Evolutionary conservation across 2,797 vertebrate species (phyloP), one percentile per base, ranked within the genome.

Genomic region (Leptoclinus maculatus): DNA sequence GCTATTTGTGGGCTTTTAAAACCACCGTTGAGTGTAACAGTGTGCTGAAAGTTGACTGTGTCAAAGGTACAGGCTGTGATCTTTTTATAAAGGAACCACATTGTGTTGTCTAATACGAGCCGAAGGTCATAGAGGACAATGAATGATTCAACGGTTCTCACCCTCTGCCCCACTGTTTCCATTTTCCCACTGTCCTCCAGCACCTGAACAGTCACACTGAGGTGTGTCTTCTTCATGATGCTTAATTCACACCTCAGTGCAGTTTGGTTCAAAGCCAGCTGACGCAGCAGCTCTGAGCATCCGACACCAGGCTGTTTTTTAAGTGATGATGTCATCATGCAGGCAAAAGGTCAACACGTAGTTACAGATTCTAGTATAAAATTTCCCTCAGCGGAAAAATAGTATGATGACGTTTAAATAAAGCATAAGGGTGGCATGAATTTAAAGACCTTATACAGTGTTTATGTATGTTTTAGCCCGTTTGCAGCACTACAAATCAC

Each of bases 121-220:
- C 41, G 6, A 41, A 68, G 69, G 58, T 60, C 66, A 39, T 0
- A 2, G 0, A 49, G 51, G 69, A 83, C 25, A 64, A 41, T 17
- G n/a, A 41, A 49, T 21, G 66, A 75, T 49, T 69, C 57, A 71
- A 43, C 11, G 21, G 13, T 9, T 36, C 72, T 23, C 51, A 3
- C 1, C 0, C 0, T 38, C 72, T 60, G 79, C 67, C 13, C 36
- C 12, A 21, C 32, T 41, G 73, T 62, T 76, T 60, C 25, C 67
- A 13, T 68, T 0, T 34, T 72, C 53, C 16, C 29, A 39, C 43
- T 6, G 36, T 4, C 1, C 45, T 9, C 17, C 34, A 17, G 14
- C 19, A 32, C 27, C 19, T 53, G 3, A 2, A 14, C 49, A 53
- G 9, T 27, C 13, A 2, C 3, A 25, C 2, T 8, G 2, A 69